A percentile compares a stretch with the other conserved stretches of the same genome.
Evolutionary conservation across 2,113 vertebrate species (phyloP).

Genomic region (Carassius carassius): DNA sequence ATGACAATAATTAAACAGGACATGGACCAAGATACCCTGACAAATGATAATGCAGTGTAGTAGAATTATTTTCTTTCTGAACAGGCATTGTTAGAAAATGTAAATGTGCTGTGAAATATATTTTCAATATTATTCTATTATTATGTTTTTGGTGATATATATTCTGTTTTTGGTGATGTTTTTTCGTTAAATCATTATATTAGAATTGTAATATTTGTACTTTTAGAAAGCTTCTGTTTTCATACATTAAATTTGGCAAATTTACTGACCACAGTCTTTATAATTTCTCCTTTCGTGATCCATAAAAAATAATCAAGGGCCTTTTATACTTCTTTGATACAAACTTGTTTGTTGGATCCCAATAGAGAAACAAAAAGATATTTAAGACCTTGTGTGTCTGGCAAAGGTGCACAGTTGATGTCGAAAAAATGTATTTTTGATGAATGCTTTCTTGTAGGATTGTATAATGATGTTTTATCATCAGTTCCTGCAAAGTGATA

Average conservation of each 20-base stretch:
- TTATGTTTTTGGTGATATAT: not conserved
- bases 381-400: not conserved
- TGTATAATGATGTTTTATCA: not conserved
- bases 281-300: not conserved
- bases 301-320: not conserved
- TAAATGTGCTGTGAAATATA: not conserved
- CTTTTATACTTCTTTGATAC: not conserved
- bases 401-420: not conserved
- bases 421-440: not conserved
- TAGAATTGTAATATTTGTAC: not conserved
- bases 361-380: not conserved
- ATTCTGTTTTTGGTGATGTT: not conserved
- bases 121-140: not conserved
- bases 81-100: not conserved
- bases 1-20: slow-evolving; percentile 6
- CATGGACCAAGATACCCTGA: not conserved
- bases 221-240: not conserved
- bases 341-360: not conserved
- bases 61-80: not conserved
- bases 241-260: not conserved
- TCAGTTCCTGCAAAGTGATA: not conserved
- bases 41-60: not conserved
- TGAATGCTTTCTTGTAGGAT: not conserved
- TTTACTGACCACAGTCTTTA: not conserved
- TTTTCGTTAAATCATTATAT: not conserved